Percentiles rank a stretch among this genome's conserved stretches.
Evolutionary conservation across 1,140 invertebrate species (phyloP).

Genomic region (Dinoponera quadriceps): DNA sequence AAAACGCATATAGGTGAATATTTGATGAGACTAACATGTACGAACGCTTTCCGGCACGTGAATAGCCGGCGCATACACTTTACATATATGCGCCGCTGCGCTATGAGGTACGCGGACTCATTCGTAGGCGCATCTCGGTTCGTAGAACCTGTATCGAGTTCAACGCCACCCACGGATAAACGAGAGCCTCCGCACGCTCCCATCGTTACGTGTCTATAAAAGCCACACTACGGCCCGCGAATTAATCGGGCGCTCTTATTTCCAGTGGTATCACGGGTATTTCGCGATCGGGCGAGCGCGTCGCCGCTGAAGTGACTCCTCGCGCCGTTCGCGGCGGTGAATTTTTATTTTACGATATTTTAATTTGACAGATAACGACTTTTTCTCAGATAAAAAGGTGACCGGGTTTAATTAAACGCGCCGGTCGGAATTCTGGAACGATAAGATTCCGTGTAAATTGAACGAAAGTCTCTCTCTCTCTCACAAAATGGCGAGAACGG

Average conservation of each 20-base stretch:
- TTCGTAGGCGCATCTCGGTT: slow-evolving; percentile 17
- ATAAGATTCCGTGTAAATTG: not conserved
- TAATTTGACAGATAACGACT: not conserved
- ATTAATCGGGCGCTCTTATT: slow-evolving; percentile 20
- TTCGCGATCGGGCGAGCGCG: not conserved
- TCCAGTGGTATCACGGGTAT: not conserved
- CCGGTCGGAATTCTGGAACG: not conserved
- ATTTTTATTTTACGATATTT: not conserved
- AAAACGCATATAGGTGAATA: not conserved
- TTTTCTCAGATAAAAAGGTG: not conserved
- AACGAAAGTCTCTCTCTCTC: too few relatives aligned
- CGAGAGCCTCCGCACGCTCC: not conserved
- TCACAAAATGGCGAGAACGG: not conserved
- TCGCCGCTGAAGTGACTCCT: not conserved
- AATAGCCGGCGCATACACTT: slow-evolving; percentile 19
- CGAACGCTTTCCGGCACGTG: not conserved
- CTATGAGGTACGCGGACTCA: slow-evolving; percentile 1
- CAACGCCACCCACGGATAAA: slow-evolving; percentile 49
- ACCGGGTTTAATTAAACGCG: not conserved
- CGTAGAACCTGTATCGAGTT: slow-evolving; percentile 47
- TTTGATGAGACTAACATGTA: slow-evolving; percentile 14
- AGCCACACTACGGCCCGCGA: not conserved
- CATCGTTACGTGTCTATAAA: slow-evolving; percentile 24
- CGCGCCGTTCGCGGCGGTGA: too few relatives aligned
- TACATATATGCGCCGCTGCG: not conserved